Base-by-base conservation (phyloP, 2,113 vertebrate species). In the Brachionichthys hirsutus region DNA sequence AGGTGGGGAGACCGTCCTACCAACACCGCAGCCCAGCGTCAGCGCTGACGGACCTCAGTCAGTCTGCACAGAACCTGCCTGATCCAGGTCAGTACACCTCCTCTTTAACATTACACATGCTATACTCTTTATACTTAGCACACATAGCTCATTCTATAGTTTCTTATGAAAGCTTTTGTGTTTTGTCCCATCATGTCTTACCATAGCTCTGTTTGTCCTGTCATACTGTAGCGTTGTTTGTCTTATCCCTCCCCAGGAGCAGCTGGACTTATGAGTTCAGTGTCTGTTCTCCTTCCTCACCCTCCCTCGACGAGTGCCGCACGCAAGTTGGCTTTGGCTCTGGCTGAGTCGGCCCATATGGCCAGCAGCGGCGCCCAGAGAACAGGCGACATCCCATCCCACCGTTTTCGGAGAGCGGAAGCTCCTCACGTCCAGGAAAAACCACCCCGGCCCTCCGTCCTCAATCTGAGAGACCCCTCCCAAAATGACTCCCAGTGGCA, bases 221-320 rank as follows among this genome's bases (percentile, higher is more conserved):
- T 90, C 88, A 90, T 90, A 90, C 87, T 90, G 88, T 87, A 90
- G 87, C 87, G 84, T 90, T 87, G 85, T 89, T 85, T 90, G 85
- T 85, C 86, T 92, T 93, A 89, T 90, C 79, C 83, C 82, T 90
- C 91, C 85, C 90, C 92, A 94, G 95, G 94, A 94, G 91, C 94
- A 92, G 91, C 92, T 86, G 94, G 93, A 90, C 94, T 94, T 78
- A 94, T 98, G 91, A 96, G 92, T 93, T 95, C 95, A 87, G 95
- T 97, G 76, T 95, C 94, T 93, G 93, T 98, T 90, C 93, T 99
- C 92, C 95, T 95, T 89, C 96, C 95, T 87, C 95, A 93, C 43
- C 94, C 97, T 81, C 91, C 95, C 87, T 89, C 92, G 84, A 98
- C 94, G 93, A 98, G 92, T 15, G 94, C 94, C 15, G 97, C 96